Evolutionary conservation across 2,113 vertebrate species (phyloP).

Genomic region (Onychostoma macrolepis): DNA sequence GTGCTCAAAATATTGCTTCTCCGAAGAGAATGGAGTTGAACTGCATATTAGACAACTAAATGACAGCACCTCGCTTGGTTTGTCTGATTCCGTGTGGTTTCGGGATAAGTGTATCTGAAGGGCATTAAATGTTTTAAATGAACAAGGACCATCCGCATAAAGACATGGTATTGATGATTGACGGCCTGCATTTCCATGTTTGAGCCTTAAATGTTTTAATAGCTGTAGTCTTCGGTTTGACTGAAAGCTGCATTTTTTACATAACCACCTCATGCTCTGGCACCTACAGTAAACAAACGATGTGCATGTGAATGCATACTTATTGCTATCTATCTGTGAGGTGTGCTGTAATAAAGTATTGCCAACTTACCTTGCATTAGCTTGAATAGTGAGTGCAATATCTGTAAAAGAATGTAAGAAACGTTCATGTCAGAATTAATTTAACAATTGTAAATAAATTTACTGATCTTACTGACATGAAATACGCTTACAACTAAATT

Average conservation of each 20-base stretch:
- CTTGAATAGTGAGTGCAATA: constrained; percentile 7
- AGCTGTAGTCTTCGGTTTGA: constrained; percentile 12
- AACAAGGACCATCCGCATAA: constrained; percentile 42
- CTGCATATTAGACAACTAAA: constrained; percentile 19
- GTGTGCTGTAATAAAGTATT: too few relatives aligned
- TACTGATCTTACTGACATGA: neutral
- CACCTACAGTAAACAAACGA: neutral
- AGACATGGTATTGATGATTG: constrained; percentile 20
- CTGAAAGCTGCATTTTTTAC: constrained; percentile 1
- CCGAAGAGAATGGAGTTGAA: neutral
- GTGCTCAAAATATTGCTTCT: constrained; percentile 44
- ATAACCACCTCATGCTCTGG: constrained; percentile 21
- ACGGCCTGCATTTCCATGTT: constrained; percentile 11
- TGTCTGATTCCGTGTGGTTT: constrained; percentile 6
- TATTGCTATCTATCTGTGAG: too few relatives aligned
- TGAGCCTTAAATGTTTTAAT: constrained; percentile 16
- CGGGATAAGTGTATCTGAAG: constrained; percentile 5
- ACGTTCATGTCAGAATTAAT: too few relatives aligned
- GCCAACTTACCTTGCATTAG: constrained; percentile 1
- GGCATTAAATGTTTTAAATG: constrained; percentile 39
- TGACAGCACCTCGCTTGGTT: neutral
- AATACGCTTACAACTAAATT: too few relatives aligned
- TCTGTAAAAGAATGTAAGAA: neutral
- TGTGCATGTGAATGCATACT: too few relatives aligned
- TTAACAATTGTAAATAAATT: too few relatives aligned